Evolutionary conservation across 2,113 vertebrate genomes (phyloP), one percentile per base, ranked within the genome.

Genomic region (Lophura nycthemera): DNA sequence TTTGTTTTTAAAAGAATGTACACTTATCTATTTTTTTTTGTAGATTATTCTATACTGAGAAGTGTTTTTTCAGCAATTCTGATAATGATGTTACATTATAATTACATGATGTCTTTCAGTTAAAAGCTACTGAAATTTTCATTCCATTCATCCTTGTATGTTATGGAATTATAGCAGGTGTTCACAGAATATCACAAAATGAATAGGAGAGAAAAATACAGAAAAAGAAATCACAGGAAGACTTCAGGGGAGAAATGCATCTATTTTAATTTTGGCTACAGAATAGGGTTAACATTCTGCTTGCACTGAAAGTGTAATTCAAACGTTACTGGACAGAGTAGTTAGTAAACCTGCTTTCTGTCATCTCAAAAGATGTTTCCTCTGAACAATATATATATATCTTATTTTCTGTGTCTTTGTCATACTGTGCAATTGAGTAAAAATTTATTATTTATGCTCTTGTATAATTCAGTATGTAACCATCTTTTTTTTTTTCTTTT

Each of bases 401-500:
- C 52, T 54, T 54, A 54, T 54, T 54, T 54, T 54, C 25, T 29
- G 27, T 30, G 9, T 54, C 52, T 17, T 54, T 30, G 27, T 54
- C 64, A 57, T 76, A 50, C 20, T 85, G 19, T 91, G 38, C 72
- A 89, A 15, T 3, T 50, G 24, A 59, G 21, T 79, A 42, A 76
- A 92, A 85, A 74, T 72, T n/a, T 52, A 19, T 83, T 25, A 56
- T 75, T 93, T 92, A 74, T 87, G 19, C 45, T 84, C 43, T 71
- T 90, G 15, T 91, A 79, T 93, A 91, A 92, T 91, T 93, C 57
- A 72, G 2, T 72, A 36, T 36, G 27, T 64, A 88, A 65, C 43
- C 48, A 40, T 42, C 22, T 83, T 45, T 85, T 92, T 95, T 96
- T 11, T 95, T 93, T 93, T 54, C 86, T 38, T 81, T 88, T 87